Conservation (phyloP, 2,113 vertebrate genomes). For the Neomonachus schauinslandi region DNA sequence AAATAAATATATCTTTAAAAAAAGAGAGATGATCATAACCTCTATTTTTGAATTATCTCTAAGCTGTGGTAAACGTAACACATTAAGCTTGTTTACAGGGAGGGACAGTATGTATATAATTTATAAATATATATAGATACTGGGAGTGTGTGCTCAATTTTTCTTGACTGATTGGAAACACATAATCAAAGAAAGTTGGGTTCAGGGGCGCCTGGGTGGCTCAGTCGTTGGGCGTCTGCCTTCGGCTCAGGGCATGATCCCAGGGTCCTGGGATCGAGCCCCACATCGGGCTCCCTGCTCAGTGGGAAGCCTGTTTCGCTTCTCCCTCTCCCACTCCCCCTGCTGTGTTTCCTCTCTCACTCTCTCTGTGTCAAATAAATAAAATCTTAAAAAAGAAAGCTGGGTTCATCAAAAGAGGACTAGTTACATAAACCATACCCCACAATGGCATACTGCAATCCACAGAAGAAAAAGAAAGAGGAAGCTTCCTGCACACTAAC, state of each 20-base stretch:
- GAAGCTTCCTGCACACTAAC: background rate
- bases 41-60: constrained; percentile 20
- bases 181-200: background rate
- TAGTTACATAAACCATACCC: background rate
- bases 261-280: no score
- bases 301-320: no score
- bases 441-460: background rate
- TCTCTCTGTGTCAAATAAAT: no score
- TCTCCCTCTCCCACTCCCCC: no score
- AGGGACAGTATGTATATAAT: background rate
- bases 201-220: background rate
- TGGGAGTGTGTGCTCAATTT: background rate
- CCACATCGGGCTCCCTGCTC: no score
- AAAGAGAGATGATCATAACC: background rate
- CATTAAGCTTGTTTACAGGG: background rate
- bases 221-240: no score
- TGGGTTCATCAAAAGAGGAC: background rate
- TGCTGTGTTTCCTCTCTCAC: no score
- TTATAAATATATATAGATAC: background rate
- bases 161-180: background rate
- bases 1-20: background rate
- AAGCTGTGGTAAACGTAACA: background rate
- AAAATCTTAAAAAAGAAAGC: background rate
- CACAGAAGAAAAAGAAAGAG: background rate
- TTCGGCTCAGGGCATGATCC: no score